A percentile compares a stretch with the other conserved stretches of the same genome.
Evolutionary conservation across 2,113 vertebrate species (phyloP).

Genomic region (Pyxicephalus adspersus): DNA sequence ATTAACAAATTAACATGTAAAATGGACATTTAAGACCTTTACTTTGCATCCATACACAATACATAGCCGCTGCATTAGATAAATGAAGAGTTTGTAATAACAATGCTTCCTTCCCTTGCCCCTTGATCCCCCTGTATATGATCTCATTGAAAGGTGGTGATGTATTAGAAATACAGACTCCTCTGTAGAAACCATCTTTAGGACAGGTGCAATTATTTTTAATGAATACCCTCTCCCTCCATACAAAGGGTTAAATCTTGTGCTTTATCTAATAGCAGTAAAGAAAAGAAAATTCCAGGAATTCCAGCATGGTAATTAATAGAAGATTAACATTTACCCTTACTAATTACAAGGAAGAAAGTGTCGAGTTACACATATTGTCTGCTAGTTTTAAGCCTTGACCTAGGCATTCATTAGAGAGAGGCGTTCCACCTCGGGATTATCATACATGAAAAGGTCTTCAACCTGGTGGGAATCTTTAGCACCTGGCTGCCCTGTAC

Average conservation of each 20-base stretch:
- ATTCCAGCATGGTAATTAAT: not conserved
- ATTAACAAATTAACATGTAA: too few relatives aligned
- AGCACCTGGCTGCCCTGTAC: too few relatives aligned
- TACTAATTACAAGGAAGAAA: not conserved
- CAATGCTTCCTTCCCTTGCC: too few relatives aligned
- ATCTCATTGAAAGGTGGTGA: not conserved
- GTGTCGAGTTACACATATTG: not conserved
- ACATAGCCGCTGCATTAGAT: too few relatives aligned
- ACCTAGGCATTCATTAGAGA: slow-evolving; percentile 14
- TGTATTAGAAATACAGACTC: too few relatives aligned
- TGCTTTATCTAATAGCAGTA: not conserved
- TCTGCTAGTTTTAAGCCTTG: not conserved
- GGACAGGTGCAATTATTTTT: not conserved
- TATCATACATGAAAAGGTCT: not conserved
- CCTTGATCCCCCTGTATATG: not conserved
- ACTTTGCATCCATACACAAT: too few relatives aligned
- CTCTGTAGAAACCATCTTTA: too few relatives aligned
- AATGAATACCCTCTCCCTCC: not conserved
- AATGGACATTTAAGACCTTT: too few relatives aligned
- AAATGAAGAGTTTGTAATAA: too few relatives aligned
- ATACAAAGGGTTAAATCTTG: slow-evolving; percentile 1
- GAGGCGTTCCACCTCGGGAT: not conserved
- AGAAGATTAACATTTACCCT: slow-evolving; percentile 21
- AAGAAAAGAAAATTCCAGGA: not conserved
- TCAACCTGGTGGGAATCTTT: not conserved